Evolutionary conservation across 2,888 invertebrate genomes (phyloP), one percentile per base, ranked within the genome.

Genomic region (Drosophila phalerata): DNA sequence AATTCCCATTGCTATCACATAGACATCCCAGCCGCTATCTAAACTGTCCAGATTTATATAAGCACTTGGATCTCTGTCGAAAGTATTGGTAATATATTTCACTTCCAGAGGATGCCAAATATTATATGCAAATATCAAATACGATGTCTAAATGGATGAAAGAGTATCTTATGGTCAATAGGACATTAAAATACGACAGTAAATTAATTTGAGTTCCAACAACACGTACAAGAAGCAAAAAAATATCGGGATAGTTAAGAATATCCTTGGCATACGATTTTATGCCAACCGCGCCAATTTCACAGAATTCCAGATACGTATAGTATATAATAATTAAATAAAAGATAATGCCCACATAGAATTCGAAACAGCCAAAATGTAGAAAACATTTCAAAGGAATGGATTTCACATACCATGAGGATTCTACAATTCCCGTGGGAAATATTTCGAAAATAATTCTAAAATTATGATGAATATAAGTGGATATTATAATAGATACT

Each of bases 391-490:
- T 5, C 5, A 63, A 0, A 0, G 45, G 45, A 15, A 73, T 51
- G 0, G 11, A n/a, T 2, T 15, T 4, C 4, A 49, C 25, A 0
- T 9, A 13, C 2, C 9, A 8, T 0, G 34, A 5, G 5, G 76
- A 53, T 5, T n/a, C 3, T 13, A 73, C 40, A 0, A 70, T 1
- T 1, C 70, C 73, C 52, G 65, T 70, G 13, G 77, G 71, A 9
- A 60, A 34, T 15, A 76, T n/a, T 49, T 76, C 45, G 22, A 76
- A 76, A 0, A 22, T 4, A 3, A 76, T 2, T n/a, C 73, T 73
- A n/a, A 25, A 51, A 34, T 1, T 13, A 47, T 15, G 4, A 47
- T 38, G 0, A 37, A 4, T n/a, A 3, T 38, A 8, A 19, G 34
- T 25, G 3, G 25, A 25, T 25, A 28, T 28, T 8, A 28, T 28